Evolutionary conservation across 2,888 invertebrate genomes (phyloP).

Genomic region (Elysia crispata): DNA sequence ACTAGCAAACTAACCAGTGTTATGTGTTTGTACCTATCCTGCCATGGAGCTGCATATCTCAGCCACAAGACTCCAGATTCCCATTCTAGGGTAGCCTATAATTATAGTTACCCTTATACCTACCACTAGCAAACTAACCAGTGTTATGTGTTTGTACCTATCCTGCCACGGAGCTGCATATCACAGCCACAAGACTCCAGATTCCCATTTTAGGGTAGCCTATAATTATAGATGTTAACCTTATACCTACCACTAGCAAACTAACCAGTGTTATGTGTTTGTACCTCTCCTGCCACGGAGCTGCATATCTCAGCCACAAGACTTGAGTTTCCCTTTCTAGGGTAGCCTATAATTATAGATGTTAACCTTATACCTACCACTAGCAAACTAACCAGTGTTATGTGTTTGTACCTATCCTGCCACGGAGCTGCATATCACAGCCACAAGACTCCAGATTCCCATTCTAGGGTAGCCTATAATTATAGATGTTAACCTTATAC

Average conservation of each 20-base stretch:
- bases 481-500: too few relatives aligned
- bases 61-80: conserved; percentile 88
- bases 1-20: too few relatives aligned
- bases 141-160: conserved; percentile 10
- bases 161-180: conserved; percentile 80
- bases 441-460: conserved; percentile 91
- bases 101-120: conserved; percentile 77
- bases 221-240: too few relatives aligned
- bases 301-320: conserved; percentile 82
- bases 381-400: too few relatives aligned
- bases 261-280: too few relatives aligned
- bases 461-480: too few relatives aligned
- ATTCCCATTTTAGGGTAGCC: conserved; percentile 83
- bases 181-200: conserved; percentile 85
- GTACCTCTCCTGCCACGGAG: conserved; percentile 79
- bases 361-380: too few relatives aligned
- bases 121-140: too few relatives aligned
- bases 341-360: too few relatives aligned
- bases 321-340: conserved; percentile 92
- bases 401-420: conserved; percentile 79
- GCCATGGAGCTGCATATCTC: conserved; percentile 79
- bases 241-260: too few relatives aligned
- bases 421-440: conserved; percentile 78
- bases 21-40: conserved; percentile 75
- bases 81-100: too few relatives aligned